Evolutionary conservation across 1,140 invertebrate species (phyloP).

Genomic region (Eciton burchellii): DNA sequence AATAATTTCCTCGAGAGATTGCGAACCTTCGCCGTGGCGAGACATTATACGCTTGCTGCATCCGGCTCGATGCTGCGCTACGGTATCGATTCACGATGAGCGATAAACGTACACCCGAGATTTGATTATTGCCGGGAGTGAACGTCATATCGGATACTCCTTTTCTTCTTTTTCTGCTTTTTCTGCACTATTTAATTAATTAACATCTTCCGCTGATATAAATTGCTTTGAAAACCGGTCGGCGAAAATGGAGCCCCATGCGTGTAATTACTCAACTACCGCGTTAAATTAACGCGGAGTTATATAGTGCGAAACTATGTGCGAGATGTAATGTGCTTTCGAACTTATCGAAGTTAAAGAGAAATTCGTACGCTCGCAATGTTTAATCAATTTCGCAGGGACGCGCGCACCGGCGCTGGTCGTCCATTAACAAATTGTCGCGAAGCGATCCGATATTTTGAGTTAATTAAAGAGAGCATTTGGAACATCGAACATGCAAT

Average conservation of each 20-base stretch:
- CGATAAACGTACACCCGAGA: neutral
- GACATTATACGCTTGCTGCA: neutral
- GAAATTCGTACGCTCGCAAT: constrained; percentile 30
- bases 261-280: constrained; percentile 44
- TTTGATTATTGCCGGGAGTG: constrained; percentile 6
- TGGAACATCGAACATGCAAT: constrained; percentile 74
- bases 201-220: constrained; percentile 7
- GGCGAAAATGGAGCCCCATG: constrained; percentile 50
- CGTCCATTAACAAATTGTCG: constrained; percentile 54
- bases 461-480: constrained; percentile 76
- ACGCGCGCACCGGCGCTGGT: neutral
- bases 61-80: neutral
- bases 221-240: constrained; percentile 40
- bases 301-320: constrained; percentile 39
- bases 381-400: constrained; percentile 39
- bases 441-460: constrained; percentile 58
- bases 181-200: constrained; percentile 21
- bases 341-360: constrained; percentile 48
- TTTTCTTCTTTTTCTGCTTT: too few species aligned
- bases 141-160: constrained; percentile 5
- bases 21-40: neutral
- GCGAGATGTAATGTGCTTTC: constrained; percentile 47
- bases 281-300: constrained; percentile 41
- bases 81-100: too few species aligned
- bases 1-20: neutral